A percentile compares a stretch with the other conserved stretches of the same genome.
Conservation (phyloP, 2,888 invertebrate species). For the Cryptocheilus praepositus region DNA sequence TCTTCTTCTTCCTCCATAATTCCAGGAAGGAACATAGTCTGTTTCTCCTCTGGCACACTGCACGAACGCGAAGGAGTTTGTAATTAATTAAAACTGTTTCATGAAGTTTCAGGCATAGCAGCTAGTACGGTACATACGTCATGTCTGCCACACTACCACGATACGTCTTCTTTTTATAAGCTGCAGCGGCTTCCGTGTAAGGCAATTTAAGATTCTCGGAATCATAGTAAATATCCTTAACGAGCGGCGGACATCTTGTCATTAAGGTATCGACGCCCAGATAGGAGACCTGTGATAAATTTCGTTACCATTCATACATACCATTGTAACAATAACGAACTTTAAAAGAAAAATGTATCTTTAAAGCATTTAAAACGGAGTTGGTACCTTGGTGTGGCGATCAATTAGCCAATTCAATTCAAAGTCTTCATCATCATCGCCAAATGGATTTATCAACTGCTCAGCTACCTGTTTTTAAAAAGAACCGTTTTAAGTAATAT, state of each 20-base stretch:
- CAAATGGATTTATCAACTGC: conserved; percentile 80
- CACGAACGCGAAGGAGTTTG: conserved; percentile 3
- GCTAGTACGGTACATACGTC: conserved; percentile 72
- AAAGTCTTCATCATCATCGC: conserved; percentile 81
- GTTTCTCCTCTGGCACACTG: conserved; percentile 78
- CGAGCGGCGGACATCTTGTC: conserved; percentile 76
- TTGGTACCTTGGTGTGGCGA: conserved; percentile 77
- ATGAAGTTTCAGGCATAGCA: background rate
- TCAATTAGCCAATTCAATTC: conserved; percentile 80
- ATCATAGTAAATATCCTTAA: conserved; percentile 77
- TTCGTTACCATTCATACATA: too few species aligned
- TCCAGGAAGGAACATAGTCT: conserved; percentile 77
- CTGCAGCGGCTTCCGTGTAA: conserved; percentile 78
- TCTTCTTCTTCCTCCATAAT: conserved; percentile 76
- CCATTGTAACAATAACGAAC: too few species aligned
- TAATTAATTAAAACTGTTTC: too few species aligned
- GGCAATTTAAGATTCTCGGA: conserved; percentile 76
- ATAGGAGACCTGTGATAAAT: conserved; percentile 75
- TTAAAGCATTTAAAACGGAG: background rate
- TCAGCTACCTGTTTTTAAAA: conserved; percentile 77
- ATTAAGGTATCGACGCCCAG: conserved; percentile 78
- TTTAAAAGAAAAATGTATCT: background rate
- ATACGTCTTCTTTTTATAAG: conserved; percentile 78
- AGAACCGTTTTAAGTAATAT: background rate
- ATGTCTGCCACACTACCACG: conserved; percentile 78